These are phyloP conservation scores for Rhincodon typus DNA, from an alignment of 2,797 vertebrate species.

Conservation along the genomic window DNA sequence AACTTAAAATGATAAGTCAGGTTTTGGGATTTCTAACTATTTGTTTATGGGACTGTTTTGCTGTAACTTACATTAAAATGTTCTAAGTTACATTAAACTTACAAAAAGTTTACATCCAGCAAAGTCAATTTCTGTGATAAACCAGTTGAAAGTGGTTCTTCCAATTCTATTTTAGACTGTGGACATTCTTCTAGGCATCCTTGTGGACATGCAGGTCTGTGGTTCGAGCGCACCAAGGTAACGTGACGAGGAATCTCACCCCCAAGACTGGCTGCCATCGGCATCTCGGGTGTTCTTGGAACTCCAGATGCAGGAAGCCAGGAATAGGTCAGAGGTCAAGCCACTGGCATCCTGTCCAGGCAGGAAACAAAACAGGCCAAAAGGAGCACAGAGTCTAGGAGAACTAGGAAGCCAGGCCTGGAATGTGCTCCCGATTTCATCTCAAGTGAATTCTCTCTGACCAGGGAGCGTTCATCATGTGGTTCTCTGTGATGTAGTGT, in stretches of 20 bases:
- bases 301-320: neutral
- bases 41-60: neutral
- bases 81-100: neutral
- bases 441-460: neutral
- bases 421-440: neutral
- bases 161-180: neutral
- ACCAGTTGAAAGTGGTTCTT: neutral
- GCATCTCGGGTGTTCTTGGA: neutral
- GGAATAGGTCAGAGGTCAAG: neutral
- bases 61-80: neutral
- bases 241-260: neutral
- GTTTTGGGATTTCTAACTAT: neutral
- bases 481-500: neutral
- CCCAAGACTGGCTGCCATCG: neutral
- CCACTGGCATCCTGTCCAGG: neutral
- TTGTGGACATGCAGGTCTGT: neutral
- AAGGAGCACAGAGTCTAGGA: neutral
- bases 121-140: neutral
- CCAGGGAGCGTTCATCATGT: too few species aligned
- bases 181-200: neutral
- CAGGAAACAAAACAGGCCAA: neutral
- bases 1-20: neutral
- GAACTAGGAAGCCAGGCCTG: neutral
- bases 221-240: neutral
- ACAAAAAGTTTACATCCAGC: neutral